Percentiles rank a stretch among this genome's conserved stretches.
Evolutionary conservation across 2,888 invertebrate species (phyloP).

Genomic region (Abrostola triplasia): DNA sequence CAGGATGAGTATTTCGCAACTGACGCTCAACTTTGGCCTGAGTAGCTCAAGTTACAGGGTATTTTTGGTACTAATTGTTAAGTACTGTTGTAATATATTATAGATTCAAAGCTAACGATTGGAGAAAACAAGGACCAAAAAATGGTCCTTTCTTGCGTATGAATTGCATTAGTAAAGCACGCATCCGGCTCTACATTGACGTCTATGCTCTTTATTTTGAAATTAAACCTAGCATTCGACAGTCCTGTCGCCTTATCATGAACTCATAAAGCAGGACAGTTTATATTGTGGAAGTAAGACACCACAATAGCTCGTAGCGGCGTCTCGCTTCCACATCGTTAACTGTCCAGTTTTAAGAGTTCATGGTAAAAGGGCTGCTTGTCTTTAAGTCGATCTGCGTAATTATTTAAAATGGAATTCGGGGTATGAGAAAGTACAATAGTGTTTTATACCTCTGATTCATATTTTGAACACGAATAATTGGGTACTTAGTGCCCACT

Average conservation of each 20-base stretch:
- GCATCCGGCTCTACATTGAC: too few species aligned
- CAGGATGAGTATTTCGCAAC: conserved; percentile 47
- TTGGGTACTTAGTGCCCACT: conserved; percentile 41
- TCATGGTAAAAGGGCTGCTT: too few species aligned
- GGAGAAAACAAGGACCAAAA: background rate
- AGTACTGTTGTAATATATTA: background rate
- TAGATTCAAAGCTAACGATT: background rate
- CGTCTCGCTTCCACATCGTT: too few species aligned
- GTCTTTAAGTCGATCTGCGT: too few species aligned
- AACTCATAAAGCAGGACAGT: too few species aligned
- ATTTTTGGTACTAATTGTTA: conserved; percentile 21
- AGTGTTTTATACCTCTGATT: conserved; percentile 20
- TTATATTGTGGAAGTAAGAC: too few species aligned
- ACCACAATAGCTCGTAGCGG: too few species aligned
- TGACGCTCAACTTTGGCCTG: conserved; percentile 44
- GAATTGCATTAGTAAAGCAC: too few species aligned
- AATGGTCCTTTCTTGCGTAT: background rate
- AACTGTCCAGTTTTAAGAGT: too few species aligned
- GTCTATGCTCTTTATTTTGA: too few species aligned
- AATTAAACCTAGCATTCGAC: too few species aligned
- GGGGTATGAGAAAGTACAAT: conserved; percentile 16
- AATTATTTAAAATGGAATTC: conserved; percentile 11
- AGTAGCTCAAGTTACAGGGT: conserved; percentile 14
- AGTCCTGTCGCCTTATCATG: too few species aligned
- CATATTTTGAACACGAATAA: conserved; percentile 40